Evolutionary conservation across 2,797 vertebrate species (phyloP).

Genomic region (Eulemur coronatus): DNA sequence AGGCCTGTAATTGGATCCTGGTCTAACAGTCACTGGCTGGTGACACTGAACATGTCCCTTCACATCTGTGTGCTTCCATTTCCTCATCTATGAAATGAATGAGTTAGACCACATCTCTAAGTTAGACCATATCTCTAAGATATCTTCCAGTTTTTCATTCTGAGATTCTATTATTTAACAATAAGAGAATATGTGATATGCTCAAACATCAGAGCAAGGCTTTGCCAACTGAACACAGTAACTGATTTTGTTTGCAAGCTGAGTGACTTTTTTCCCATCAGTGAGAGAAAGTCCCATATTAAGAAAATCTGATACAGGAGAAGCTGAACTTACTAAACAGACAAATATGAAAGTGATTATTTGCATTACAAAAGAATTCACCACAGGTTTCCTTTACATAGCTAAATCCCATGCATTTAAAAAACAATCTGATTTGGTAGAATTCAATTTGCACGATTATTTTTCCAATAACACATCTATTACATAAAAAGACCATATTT

Average conservation of each 20-base stretch:
- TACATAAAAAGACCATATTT: constrained; percentile 44
- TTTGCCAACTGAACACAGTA: constrained; percentile 46
- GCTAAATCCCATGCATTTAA: constrained; percentile 62
- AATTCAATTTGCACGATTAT: constrained; percentile 50
- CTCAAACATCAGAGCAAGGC: constrained; percentile 41
- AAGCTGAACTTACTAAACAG: constrained; percentile 55
- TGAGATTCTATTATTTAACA: constrained; percentile 41
- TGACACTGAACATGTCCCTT: constrained; percentile 23
- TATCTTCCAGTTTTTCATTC: neutral
- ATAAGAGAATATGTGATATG: neutral
- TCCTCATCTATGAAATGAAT: constrained; percentile 41
- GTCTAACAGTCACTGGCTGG: neutral
- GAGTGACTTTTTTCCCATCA: neutral
- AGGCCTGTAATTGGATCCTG: neutral
- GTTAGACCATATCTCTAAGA: neutral
- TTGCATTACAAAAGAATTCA: constrained; percentile 71
- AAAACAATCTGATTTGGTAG: constrained; percentile 62
- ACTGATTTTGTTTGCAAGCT: constrained; percentile 50
- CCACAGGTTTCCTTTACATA: constrained; percentile 67
- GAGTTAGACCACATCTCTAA: neutral
- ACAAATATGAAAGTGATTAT: constrained; percentile 64
- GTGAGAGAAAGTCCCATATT: constrained; percentile 12
- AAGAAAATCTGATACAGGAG: constrained; percentile 40
- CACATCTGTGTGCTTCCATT: neutral
- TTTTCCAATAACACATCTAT: constrained; percentile 42